phyloP scores from a whole-genome alignment of 1,140 invertebrate species.

The Anoplolepis gracilipes region DNA sequence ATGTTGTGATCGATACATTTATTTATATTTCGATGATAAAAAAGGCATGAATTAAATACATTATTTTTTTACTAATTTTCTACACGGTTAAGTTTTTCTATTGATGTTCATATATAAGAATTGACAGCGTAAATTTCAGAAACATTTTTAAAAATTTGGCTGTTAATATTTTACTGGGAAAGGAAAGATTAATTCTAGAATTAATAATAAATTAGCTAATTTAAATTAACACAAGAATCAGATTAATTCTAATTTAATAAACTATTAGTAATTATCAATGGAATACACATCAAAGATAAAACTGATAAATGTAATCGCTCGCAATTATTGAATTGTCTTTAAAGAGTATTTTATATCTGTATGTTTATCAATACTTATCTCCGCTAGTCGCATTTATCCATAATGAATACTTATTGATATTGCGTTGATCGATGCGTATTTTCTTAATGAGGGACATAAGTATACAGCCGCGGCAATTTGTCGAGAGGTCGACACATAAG shows the following conservation, averaged over 20 bases:
- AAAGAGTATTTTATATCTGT: neutral
- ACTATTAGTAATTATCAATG: no score
- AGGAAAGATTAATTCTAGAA: no score
- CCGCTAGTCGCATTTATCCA: neutral
- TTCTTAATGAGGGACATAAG: slow-evolving; percentile 30
- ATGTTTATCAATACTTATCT: neutral
- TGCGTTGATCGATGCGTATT: slow-evolving; percentile 27
- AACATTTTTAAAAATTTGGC: no score
- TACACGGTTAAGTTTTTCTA: neutral
- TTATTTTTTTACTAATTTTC: neutral
- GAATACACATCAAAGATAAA: no score
- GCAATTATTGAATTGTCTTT: neutral
- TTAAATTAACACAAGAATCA: no score
- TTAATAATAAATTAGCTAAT: no score
- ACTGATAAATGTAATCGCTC: neutral
- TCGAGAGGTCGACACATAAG: neutral
- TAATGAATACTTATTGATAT: slow-evolving; percentile 20
- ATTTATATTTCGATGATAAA: neutral
- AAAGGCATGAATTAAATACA: neutral
- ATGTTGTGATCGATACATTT: neutral
- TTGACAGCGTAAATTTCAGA: neutral
- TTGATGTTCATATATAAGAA: neutral
- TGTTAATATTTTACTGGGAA: no score
- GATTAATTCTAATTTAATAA: no score
- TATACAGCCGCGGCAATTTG: slow-evolving; percentile 11